Conservation (phyloP, 2,797 vertebrate species). For the Poecilia picta region DNA sequence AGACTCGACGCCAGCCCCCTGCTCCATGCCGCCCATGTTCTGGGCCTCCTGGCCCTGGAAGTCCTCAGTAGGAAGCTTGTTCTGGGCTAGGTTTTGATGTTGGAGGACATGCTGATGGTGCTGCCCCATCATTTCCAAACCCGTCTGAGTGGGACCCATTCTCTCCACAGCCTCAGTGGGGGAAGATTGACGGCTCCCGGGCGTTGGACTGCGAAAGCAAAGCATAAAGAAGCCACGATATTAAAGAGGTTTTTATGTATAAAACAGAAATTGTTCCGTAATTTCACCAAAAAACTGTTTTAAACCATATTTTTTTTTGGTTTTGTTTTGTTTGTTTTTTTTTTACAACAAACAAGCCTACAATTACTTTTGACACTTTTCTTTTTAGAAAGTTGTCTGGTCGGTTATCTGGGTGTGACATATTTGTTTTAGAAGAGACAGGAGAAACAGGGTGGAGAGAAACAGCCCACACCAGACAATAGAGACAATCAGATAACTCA, state of each 20-base stretch:
- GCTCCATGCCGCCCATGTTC: slow-evolving; percentile 96
- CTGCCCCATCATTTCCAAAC: slow-evolving; percentile 90
- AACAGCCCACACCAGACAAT: not conserved
- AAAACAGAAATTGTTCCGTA: not conserved
- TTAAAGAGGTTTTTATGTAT: not conserved
- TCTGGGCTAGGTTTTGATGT: slow-evolving; percentile 83
- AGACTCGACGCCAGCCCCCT: slow-evolving; percentile 93
- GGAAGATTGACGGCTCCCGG: slow-evolving; percentile 95
- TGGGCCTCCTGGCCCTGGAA: slow-evolving; percentile 94
- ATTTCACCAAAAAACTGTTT: not conserved
- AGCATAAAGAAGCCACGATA: not conserved
- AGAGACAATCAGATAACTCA: not conserved
- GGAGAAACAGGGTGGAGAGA: not conserved
- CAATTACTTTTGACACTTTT: not conserved
- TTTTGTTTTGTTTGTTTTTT: not conserved
- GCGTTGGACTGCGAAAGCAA: slow-evolving; percentile 84
- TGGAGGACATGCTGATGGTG: slow-evolving; percentile 80
- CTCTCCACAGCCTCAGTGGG: slow-evolving; percentile 96
- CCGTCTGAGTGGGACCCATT: slow-evolving; percentile 87
- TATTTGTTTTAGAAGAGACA: not conserved
- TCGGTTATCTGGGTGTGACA: not conserved
- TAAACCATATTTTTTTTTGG: not conserved
- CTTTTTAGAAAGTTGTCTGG: not conserved
- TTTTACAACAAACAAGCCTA: not conserved
- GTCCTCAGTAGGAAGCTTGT: slow-evolving; percentile 90